Conservation (phyloP, 2,888 invertebrate genomes). For the Gymnoscelis rufifasciata region DNA sequence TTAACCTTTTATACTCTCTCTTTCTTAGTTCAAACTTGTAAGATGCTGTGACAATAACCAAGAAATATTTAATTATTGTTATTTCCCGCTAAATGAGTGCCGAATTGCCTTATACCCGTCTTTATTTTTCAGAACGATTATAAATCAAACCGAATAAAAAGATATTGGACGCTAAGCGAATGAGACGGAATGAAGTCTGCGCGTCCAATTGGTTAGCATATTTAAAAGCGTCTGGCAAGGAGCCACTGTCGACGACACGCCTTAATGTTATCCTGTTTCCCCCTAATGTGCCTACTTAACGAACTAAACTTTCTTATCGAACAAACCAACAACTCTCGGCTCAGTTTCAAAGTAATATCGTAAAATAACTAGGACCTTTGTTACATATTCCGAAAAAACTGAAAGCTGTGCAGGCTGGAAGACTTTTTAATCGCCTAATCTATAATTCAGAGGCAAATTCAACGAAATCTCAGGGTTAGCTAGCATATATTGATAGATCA, state of each 20-base stretch:
- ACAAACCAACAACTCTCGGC: slow-evolving; percentile 60
- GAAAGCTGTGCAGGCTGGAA: slow-evolving; percentile 20
- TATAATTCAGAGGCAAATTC: too few species aligned
- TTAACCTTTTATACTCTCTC: too few species aligned
- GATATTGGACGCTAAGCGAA: slow-evolving; percentile 40
- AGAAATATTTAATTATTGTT: too few species aligned
- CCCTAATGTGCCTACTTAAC: slow-evolving; percentile 75
- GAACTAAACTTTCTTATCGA: slow-evolving; percentile 75
- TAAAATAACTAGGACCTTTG: slow-evolving; percentile 52
- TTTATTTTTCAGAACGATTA: neutral
- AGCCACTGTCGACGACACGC: slow-evolving; percentile 64
- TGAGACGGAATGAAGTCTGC: slow-evolving; percentile 52
- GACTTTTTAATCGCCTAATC: slow-evolving; percentile 7
- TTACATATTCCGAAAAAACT: slow-evolving; percentile 36
- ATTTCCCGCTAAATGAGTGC: too few species aligned
- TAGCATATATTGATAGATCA: too few species aligned
- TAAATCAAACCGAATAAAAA: slow-evolving; percentile 26
- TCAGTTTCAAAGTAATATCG: slow-evolving; percentile 54
- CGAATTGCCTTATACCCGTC: too few species aligned
- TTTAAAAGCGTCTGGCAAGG: slow-evolving; percentile 70
- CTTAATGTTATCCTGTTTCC: slow-evolving; percentile 73
- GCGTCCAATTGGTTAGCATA: slow-evolving; percentile 70
- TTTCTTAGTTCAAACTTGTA: too few species aligned
- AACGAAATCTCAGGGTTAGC: too few species aligned
- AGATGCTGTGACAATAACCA: too few species aligned